phyloP scores from a whole-genome alignment of 1,140 invertebrate genomes.

The Dendrolimus kikuchii region DNA sequence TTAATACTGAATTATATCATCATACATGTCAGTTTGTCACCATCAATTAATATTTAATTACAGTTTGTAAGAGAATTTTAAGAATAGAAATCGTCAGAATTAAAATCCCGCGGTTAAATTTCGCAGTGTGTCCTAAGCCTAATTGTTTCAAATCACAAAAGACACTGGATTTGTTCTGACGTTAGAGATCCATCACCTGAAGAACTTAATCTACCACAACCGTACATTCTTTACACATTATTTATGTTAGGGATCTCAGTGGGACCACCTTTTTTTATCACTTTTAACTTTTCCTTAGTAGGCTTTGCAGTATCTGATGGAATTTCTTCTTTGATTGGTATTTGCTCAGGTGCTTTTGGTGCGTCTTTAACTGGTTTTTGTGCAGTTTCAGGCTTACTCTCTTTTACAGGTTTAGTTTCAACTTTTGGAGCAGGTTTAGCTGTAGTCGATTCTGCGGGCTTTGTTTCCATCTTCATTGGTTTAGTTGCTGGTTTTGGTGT shows the following conservation, averaged over 20 bases:
- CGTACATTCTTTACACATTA: slow-evolving; percentile 17
- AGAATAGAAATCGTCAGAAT: too few species aligned
- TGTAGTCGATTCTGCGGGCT: slow-evolving; percentile 3
- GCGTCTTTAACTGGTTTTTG: slow-evolving; percentile 15
- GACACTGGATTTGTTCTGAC: slow-evolving; percentile 4
- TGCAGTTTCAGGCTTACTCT: slow-evolving; percentile 6
- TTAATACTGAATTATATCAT: too few species aligned
- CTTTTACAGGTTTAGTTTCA: slow-evolving; percentile 4
- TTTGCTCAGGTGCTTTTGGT: slow-evolving; percentile 39
- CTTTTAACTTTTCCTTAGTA: slow-evolving; percentile 71
- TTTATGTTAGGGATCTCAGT: slow-evolving; percentile 60
- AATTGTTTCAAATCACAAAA: too few species aligned
- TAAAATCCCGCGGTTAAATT: too few species aligned
- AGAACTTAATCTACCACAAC: slow-evolving; percentile 12
- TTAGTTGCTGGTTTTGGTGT: slow-evolving; percentile 8
- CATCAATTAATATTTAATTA: too few species aligned
- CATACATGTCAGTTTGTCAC: too few species aligned
- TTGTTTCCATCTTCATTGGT: slow-evolving; percentile 1
- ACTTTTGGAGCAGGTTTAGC: slow-evolving; percentile 9
- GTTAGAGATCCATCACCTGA: slow-evolving; percentile 10
- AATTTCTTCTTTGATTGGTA: slow-evolving; percentile 72
- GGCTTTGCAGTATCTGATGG: slow-evolving; percentile 70
- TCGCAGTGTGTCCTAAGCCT: too few species aligned
- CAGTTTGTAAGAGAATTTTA: too few species aligned
- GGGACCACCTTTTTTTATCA: slow-evolving; percentile 73